Percentiles rank a stretch among this genome's conserved stretches.
These are phyloP conservation scores for Halcyon leucocephala DNA, from an alignment of 2,797 vertebrate species.

Conservation along the genomic window DNA sequence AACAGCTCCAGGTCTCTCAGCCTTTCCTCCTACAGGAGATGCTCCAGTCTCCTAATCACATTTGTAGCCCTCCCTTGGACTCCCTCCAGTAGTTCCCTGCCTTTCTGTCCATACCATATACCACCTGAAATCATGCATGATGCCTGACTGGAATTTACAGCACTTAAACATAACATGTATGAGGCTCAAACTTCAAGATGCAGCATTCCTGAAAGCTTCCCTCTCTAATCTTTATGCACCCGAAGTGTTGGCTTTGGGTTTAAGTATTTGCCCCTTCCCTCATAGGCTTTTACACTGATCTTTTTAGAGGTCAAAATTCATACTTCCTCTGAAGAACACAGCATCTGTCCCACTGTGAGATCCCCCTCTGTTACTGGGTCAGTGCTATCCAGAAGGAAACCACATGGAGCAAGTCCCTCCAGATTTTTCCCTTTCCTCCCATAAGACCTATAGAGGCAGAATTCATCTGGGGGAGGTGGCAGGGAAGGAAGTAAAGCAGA, in stretches of 20 bases:
- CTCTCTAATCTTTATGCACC: background rate
- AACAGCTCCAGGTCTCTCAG: background rate
- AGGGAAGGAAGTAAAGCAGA: background rate
- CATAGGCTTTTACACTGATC: background rate
- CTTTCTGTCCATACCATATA: background rate
- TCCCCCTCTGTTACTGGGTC: background rate
- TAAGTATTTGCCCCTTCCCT: background rate
- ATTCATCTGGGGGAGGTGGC: background rate
- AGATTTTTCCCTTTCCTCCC: background rate
- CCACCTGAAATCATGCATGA: background rate
- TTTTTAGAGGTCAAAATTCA: background rate
- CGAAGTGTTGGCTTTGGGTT: background rate
- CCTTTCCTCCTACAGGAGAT: background rate
- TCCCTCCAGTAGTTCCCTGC: background rate
- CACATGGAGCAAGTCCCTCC: background rate
- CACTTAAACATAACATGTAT: background rate
- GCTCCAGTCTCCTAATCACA: background rate
- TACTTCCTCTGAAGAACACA: slow-evolving; percentile 4
- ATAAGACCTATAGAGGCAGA: background rate
- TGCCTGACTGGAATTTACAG: background rate
- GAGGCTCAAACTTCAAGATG: background rate
- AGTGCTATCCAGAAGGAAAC: background rate
- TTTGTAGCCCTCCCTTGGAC: background rate
- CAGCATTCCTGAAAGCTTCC: background rate
- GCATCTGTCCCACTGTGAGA: background rate